A percentile compares a stretch with the other conserved stretches of the same genome.
phyloP scores from a whole-genome alignment of 2,797 vertebrate genomes.

The Adrianichthys oophorus region DNA sequence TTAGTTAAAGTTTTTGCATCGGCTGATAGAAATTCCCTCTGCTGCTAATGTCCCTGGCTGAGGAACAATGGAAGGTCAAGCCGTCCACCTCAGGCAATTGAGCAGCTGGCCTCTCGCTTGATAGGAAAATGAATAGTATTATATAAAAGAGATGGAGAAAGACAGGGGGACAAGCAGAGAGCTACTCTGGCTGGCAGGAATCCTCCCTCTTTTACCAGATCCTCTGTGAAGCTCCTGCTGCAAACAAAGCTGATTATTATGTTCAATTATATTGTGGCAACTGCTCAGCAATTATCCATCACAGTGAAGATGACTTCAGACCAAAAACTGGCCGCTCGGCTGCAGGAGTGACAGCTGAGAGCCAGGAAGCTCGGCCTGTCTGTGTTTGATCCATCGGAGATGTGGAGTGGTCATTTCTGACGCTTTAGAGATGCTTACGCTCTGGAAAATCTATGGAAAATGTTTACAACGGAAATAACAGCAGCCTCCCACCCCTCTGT shows the following conservation, averaged over 20 bases:
- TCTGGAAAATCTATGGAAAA: too few relatives aligned
- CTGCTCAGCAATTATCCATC: slow-evolving; percentile 58
- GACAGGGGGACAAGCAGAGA: slow-evolving; percentile 1
- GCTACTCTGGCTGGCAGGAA: slow-evolving; percentile 23
- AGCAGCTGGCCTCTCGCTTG: slow-evolving; percentile 45
- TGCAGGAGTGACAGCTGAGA: not conserved
- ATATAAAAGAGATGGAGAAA: slow-evolving; percentile 3
- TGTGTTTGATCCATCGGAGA: too few relatives aligned
- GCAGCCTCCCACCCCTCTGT: too few relatives aligned
- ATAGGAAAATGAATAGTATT: slow-evolving; percentile 19
- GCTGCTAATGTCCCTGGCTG: slow-evolving; percentile 31
- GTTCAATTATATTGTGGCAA: slow-evolving; percentile 41
- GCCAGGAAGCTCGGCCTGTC: not conserved
- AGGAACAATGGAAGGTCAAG: slow-evolving; percentile 66
- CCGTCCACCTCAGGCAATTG: slow-evolving; percentile 35
- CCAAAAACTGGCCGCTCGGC: not conserved
- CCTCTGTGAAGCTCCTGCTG: slow-evolving; percentile 29
- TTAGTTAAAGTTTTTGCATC: slow-evolving; percentile 25
- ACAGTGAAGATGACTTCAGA: slow-evolving; percentile 37
- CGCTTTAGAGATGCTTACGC: too few relatives aligned
- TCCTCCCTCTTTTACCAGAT: slow-evolving; percentile 38
- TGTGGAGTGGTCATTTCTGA: too few relatives aligned
- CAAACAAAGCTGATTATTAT: slow-evolving; percentile 57
- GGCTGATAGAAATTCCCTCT: slow-evolving; percentile 28
- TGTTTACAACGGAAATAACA: too few relatives aligned